These are phyloP conservation scores for Notodonta ziczac DNA, from an alignment of 2,888 invertebrate genomes.

Conservation along the genomic window DNA sequence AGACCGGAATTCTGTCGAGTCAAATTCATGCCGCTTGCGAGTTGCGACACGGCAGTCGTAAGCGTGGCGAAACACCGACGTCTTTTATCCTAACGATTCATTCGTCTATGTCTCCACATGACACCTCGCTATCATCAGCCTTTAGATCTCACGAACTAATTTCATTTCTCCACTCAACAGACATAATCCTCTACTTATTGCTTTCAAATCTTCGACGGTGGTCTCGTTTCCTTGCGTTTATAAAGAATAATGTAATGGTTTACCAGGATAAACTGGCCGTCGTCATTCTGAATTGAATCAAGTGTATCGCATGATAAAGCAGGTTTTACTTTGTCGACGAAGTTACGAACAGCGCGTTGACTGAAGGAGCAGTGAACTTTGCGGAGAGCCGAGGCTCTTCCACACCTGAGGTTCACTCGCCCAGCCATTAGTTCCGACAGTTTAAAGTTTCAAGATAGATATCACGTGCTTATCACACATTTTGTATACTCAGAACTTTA, in stretches of 20 bases:
- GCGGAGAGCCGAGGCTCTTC: constrained; percentile 66
- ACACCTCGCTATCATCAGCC: constrained; percentile 4
- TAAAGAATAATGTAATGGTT: constrained; percentile 60
- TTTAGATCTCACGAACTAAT: constrained; percentile 12
- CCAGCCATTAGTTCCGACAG: constrained; percentile 73
- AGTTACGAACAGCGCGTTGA: constrained; percentile 47
- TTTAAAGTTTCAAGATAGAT: constrained; percentile 67
- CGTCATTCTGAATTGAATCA: constrained; percentile 36
- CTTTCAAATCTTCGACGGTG: constrained; percentile 50
- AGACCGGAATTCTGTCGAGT: constrained; percentile 61
- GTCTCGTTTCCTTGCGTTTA: constrained; percentile 57
- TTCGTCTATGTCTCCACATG: constrained; percentile 32
- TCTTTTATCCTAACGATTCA: constrained; percentile 46
- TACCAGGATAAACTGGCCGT: constrained; percentile 45
- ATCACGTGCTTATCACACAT: constrained; percentile 63
- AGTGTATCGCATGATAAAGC: constrained; percentile 48
- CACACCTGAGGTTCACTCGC: constrained; percentile 78
- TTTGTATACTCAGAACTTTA: constrained; percentile 34
- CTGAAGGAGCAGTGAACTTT: constrained; percentile 80
- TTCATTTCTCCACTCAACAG: constrained; percentile 26
- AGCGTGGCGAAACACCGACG: constrained; percentile 53
- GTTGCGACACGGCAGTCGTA: constrained; percentile 56
- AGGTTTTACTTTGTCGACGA: constrained; percentile 48
- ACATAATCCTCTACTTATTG: constrained; percentile 30
- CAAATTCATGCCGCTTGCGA: constrained; percentile 57